Evolutionary conservation across 2,113 vertebrate genomes (phyloP), one percentile per base, ranked within the genome.

Genomic region (Carassius carassius): DNA sequence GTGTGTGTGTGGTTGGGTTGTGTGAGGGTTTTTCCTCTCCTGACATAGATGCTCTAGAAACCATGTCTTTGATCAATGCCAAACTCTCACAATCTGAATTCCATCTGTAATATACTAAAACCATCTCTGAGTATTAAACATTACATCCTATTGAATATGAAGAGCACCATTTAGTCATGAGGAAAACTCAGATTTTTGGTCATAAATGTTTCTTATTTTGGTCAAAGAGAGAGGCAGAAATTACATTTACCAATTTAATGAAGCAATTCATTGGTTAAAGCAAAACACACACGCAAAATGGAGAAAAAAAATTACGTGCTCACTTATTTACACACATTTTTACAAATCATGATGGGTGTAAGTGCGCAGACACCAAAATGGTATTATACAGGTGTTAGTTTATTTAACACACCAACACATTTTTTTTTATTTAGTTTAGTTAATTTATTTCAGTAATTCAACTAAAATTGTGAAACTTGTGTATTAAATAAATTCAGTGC

Each of bases 21-120:
- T 13, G 56, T 80, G 90, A 75, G 84, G 90, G 90, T 11, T 88
- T 93, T 93, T 92, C 90, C 90, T 83, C 72, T 5, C 67, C 29
- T 75, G 63, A 44, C 83, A 83, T 82, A 56, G 67, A 88, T 23
- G 62, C 35, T 47, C 75, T 56, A 77, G 60, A 65, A 63, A 80
- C 32, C 58, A 47, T 51, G 37, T 81, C 63, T 70, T 49, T 54
- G 63, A 70, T 70, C 25, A 35, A 70, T 37, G 63, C 49, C 16
- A 70, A 63, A 81, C 19, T 41, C 7, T 49, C 9, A 1, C n/a
- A 54, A 81, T 54, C 63, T 37, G 54, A 14, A 21, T 32, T 35
- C 4, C n/a, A 6, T 69, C 60, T 54, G 5, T 65, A 21, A 63
- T 16, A 63, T 78, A 60, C 77, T 62, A 23, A 54, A 54, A 54